Conservation (phyloP, 2,888 invertebrate genomes). For the Dicranocentrus wangi region DNA sequence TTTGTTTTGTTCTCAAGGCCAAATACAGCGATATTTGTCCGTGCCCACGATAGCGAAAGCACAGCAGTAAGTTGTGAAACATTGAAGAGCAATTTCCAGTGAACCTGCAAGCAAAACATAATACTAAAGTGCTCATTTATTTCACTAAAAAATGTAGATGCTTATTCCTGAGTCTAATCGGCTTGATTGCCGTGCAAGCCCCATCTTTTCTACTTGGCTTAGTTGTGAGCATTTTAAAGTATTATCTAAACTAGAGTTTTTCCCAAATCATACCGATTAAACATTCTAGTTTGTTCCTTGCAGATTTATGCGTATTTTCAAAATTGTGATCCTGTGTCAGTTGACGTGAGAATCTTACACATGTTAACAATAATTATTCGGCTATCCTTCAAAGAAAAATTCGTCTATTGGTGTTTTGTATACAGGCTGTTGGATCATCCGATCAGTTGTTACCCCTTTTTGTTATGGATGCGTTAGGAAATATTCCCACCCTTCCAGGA, state of each 20-base stretch:
- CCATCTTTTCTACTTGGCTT: slow-evolving; percentile 82
- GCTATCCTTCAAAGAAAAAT: too few relatives aligned
- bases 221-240: too few relatives aligned
- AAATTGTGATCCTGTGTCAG: slow-evolving; percentile 87
- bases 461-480: slow-evolving; percentile 87
- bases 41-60: slow-evolving; percentile 87
- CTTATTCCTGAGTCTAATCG: slow-evolving; percentile 19
- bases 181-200: slow-evolving; percentile 27
- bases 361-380: not conserved
- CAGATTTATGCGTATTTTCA: slow-evolving; percentile 89
- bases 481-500: slow-evolving; percentile 83
- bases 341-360: slow-evolving; percentile 76
- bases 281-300: too few relatives aligned
- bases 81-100: too few relatives aligned
- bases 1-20: slow-evolving; percentile 87
- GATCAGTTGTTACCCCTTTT: slow-evolving; percentile 92
- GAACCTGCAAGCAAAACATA: too few relatives aligned
- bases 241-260: too few relatives aligned
- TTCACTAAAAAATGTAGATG: slow-evolving; percentile 6
- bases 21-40: slow-evolving; percentile 77
- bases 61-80: slow-evolving; percentile 80
- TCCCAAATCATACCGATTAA: too few relatives aligned
- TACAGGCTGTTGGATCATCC: slow-evolving; percentile 80
- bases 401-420: slow-evolving; percentile 46
- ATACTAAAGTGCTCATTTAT: too few relatives aligned